Evolutionary conservation across 1,140 invertebrate genomes (phyloP).

Genomic region (Drosophila virilis): DNA sequence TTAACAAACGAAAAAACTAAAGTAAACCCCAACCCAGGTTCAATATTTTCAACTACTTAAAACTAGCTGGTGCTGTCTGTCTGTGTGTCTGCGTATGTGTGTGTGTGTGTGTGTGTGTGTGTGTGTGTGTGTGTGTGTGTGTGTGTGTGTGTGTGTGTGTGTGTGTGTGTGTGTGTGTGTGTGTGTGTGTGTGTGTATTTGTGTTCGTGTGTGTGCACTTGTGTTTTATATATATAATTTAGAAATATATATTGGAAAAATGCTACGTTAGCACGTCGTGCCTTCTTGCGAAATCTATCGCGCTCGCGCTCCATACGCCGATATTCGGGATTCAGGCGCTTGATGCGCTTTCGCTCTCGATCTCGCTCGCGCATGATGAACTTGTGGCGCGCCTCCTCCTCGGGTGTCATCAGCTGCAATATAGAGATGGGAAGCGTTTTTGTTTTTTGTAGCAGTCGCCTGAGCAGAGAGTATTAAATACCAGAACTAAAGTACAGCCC

Average conservation of each 20-base stretch:
- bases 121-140: slow-evolving; percentile 35
- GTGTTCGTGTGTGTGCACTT: slow-evolving; percentile 22
- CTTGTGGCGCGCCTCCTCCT: slow-evolving; percentile 78
- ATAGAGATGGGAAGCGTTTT: slow-evolving; percentile 65
- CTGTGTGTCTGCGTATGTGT: slow-evolving; percentile 23
- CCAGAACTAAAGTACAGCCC: slow-evolving; percentile 9
- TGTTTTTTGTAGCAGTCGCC: slow-evolving; percentile 2
- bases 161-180: slow-evolving; percentile 28
- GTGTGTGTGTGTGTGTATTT: slow-evolving; percentile 38
- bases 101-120: slow-evolving; percentile 32
- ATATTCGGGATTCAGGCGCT: slow-evolving; percentile 76
- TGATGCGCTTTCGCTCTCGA: slow-evolving; percentile 75
- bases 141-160: slow-evolving; percentile 25
- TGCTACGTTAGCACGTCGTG: slow-evolving; percentile 83
- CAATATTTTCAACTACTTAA: slow-evolving; percentile 40
- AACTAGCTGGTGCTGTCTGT: slow-evolving; percentile 13
- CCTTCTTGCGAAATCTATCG: slow-evolving; percentile 80
- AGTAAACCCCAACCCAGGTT: slow-evolving; percentile 28
- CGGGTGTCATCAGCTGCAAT: slow-evolving; percentile 81
- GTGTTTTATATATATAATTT: slow-evolving; percentile 49
- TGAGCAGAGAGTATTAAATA: slow-evolving; percentile 3
- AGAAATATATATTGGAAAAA: slow-evolving; percentile 76
- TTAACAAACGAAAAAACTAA: slow-evolving; percentile 15
- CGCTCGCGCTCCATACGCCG: slow-evolving; percentile 75
- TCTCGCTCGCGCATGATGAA: slow-evolving; percentile 79